Evolutionary conservation across 2,113 vertebrate genomes (phyloP), one percentile per base, ranked within the genome.

Genomic region (Leptobrachium ailaonicum): DNA sequence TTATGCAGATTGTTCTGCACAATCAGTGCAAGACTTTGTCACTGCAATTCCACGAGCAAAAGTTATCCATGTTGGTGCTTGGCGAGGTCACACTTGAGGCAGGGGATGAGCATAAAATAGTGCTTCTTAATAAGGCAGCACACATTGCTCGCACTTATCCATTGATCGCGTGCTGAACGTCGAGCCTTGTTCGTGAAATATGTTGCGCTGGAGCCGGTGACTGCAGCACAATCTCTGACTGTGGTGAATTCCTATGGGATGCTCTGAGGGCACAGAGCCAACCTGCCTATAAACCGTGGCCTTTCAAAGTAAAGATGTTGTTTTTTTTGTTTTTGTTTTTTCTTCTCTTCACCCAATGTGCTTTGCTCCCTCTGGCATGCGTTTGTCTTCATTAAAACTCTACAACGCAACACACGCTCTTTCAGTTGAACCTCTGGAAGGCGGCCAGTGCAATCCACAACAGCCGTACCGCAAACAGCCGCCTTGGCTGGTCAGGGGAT

Each of bases 381-480:
- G 85, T 83, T 84, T 86, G 87, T 91, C 87, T 90, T 92, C 88
- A 86, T 87, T 88, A 87, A 85, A 85, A 87, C 83, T 8, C 81
- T 80, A 83, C 71, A 82, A 86, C 83, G 45, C 87, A 90, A 90
- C 88, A 88, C 83, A 87, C 80, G 85, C 88, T 87, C 82, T 92
- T 91, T 88, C 83, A 87, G 85, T 86, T 84, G 84, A 66, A 58
- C 79, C 83, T 77, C 54, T 87, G 87, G 90, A 84, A 64, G 43
- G 0, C 12, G 75, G 88, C 90, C 88, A 88, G 85, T 62, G 71
- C 71, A 81, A 86, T 87, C 86, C 83, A 82, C 77, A 90, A 85
- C 88, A 92, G 85, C 89, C 89, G 87, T 85, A 84, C 84, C 86
- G 77, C 83, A 90, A 92, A 85, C 83, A 87, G 88, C 85, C 63